These are phyloP conservation scores for Madoqua kirkii DNA, from an alignment of 2,113 vertebrate species.

Conservation along the genomic window DNA sequence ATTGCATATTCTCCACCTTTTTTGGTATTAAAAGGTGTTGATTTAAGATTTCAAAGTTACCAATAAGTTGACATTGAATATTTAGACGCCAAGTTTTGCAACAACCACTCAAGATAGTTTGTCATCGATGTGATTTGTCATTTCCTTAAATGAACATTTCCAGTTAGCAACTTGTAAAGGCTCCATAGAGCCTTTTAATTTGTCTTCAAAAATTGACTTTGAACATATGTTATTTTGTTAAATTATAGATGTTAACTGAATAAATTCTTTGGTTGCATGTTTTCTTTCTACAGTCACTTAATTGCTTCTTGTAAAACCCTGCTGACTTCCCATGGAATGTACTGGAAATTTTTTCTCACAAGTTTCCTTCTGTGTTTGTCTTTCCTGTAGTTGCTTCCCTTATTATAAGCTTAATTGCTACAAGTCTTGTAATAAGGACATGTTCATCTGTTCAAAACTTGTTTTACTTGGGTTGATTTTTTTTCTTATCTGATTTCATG, in stretches of 20 bases:
- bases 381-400: background rate
- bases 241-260: conserved; percentile 35
- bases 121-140: background rate
- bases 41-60: background rate
- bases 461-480: background rate
- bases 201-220: background rate
- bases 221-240: conserved; percentile 39
- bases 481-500: conserved; percentile 2
- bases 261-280: conserved; percentile 13
- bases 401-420: background rate
- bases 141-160: conserved; percentile 4
- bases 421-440: background rate
- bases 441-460: background rate
- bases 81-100: background rate
- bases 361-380: background rate
- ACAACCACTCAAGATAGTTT: background rate
- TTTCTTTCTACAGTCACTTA: conserved; percentile 40
- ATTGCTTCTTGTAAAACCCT: conserved; percentile 43
- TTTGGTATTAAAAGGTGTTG: background rate
- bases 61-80: background rate
- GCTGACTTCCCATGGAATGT: conserved; percentile 21
- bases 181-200: background rate
- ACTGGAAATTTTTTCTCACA: conserved; percentile 18
- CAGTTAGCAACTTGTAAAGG: conserved; percentile 9
- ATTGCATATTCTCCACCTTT: background rate